A percentile compares a stretch with the other conserved stretches of the same genome.
Evolutionary conservation across 2,113 vertebrate genomes (phyloP).

Genomic region (Ciconia stormi): DNA sequence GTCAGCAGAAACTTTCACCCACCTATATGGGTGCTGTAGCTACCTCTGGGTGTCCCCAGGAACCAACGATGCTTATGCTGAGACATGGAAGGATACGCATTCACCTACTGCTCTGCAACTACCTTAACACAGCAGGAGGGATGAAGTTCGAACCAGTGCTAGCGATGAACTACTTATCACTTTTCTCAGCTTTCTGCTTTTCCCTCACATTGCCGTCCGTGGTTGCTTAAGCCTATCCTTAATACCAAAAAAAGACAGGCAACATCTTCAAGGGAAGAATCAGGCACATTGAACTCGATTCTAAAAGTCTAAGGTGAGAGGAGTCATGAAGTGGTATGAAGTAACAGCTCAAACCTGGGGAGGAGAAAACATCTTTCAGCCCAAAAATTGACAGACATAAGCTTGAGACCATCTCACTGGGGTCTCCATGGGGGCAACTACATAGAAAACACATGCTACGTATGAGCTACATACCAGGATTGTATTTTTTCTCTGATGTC

Average conservation of each 20-base stretch:
- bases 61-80: neutral
- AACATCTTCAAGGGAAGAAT: neutral
- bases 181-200: neutral
- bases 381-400: neutral
- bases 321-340: neutral
- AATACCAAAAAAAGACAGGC: neutral
- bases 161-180: neutral
- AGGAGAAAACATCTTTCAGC: neutral
- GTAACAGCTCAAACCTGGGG: neutral
- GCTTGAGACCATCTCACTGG: neutral
- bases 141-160: neutral
- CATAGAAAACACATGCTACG: neutral
- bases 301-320: neutral
- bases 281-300: fast-evolving
- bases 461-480: neutral
- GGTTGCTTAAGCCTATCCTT: neutral
- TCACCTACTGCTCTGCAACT: neutral
- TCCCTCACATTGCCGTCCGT: no score
- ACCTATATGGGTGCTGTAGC: fast-evolving
- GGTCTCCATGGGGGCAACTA: neutral
- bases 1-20: neutral
- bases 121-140: neutral
- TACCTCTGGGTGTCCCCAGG: neutral
- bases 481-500: neutral
- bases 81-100: fast-evolving